Evolutionary conservation across 2,113 vertebrate genomes (phyloP), one percentile per base, ranked within the genome.

Genomic region (Xenus cinereus): DNA sequence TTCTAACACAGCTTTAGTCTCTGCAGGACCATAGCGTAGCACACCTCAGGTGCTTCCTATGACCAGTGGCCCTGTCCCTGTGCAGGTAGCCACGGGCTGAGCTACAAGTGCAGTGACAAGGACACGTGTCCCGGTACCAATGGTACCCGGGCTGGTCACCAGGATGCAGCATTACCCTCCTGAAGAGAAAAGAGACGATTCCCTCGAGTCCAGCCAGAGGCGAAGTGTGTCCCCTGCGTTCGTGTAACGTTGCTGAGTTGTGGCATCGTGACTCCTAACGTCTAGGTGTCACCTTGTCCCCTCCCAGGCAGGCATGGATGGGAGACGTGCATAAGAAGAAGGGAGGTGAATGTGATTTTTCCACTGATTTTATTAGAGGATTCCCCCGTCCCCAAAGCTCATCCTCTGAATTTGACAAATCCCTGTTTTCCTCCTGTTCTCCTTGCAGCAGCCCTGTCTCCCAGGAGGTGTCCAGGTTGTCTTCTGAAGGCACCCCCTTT

Each of bases 91-190:
- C 43, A 59, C 0, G 0, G 63, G 50, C 57, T 54, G 56, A 81
- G 50, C 57, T 53, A 0, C 11, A 23, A 24, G 33, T 3, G 2
- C 1, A 6, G 43, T 63, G 51, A 71, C 6, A 12, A 83, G 74
- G 23, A 43, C 21, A 1, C 0, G 1, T 4, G 2, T 80, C 35
- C 4, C 0, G 1, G 5, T 50, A n/a, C 60, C 2, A 12, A 8
- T 63, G 56, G 37, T 33, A 56, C 82, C 37, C 1, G 21, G 33
- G 82, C 35, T 85, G 50, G 22, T 75, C 74, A 82, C 39, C 66
- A 76, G 79, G 64, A 92, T 60, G 28, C 62, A 57, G 74, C 87
- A 22, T 37, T 45, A 73, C 68, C 35, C 24, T 79, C 24, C 23
- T 26, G 57, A 51, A 59, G 66, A 85, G 57, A 35, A 84, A 74